Evolutionary conservation across 2,113 vertebrate genomes (phyloP).

Genomic region (Otocyon megalotis): DNA sequence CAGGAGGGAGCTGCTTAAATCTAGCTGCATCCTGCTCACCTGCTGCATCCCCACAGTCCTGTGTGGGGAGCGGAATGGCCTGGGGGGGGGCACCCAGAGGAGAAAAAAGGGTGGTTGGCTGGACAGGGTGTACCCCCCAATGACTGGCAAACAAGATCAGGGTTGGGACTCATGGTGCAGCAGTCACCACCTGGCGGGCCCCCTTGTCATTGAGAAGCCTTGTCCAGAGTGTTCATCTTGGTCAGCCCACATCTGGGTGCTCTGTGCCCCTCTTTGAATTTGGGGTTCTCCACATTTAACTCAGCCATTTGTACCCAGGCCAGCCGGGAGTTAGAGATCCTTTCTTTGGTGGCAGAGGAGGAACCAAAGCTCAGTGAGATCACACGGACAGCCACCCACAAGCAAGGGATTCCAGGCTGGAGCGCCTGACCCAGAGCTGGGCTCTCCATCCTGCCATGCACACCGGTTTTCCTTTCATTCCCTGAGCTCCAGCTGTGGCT

Average conservation of each 20-base stretch:
- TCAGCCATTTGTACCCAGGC: background rate
- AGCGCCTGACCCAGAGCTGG: background rate
- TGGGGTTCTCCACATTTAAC: too few species aligned
- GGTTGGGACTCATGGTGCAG: background rate
- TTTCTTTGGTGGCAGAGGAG: background rate
- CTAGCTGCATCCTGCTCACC: background rate
- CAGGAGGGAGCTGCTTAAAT: background rate
- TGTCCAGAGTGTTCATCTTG: background rate
- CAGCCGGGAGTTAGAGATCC: background rate
- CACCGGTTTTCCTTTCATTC: too few species aligned
- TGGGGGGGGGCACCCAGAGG: background rate
- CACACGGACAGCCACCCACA: background rate
- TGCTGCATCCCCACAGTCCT: rapidly evolving
- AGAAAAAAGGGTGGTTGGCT: background rate
- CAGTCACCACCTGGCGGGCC: rapidly evolving
- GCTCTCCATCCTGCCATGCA: background rate
- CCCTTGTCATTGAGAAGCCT: background rate
- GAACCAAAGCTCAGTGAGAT: background rate
- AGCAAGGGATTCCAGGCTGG: background rate
- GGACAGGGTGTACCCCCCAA: background rate
- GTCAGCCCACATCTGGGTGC: background rate
- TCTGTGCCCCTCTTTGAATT: rapidly evolving
- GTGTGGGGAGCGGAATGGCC: background rate
- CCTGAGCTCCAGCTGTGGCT: background rate
- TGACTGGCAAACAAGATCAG: background rate